These are phyloP conservation scores for Athrips mouffetella DNA, from an alignment of 2,888 invertebrate species.

Conservation along the genomic window DNA sequence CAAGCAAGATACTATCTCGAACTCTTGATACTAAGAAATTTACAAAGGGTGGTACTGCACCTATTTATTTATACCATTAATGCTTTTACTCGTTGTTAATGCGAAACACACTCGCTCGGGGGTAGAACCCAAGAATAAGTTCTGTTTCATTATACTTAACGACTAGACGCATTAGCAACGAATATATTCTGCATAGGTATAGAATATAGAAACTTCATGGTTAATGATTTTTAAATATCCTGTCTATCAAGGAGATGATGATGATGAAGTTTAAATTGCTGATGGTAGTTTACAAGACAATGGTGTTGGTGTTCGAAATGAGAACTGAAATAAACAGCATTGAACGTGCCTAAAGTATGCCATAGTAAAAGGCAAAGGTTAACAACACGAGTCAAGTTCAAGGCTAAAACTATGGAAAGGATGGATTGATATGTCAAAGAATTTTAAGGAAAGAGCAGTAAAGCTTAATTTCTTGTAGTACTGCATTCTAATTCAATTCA, in stretches of 20 bases:
- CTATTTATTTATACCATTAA: constrained; percentile 30
- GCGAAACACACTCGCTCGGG: constrained; percentile 34
- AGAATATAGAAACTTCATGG: background rate
- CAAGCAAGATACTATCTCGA: constrained; percentile 36
- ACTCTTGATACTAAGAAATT: constrained; percentile 32
- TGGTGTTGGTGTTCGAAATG: background rate
- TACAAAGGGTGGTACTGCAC: constrained; percentile 24
- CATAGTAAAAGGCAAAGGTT: too few relatives aligned
- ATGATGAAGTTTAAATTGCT: constrained; percentile 1
- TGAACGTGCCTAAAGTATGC: too few relatives aligned
- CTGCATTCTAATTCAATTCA: too few relatives aligned
- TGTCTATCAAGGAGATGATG: constrained; percentile 3
- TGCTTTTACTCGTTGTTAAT: constrained; percentile 25
- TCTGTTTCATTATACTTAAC: constrained; percentile 30
- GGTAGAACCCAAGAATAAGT: constrained; percentile 28
- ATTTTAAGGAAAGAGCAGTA: too few relatives aligned
- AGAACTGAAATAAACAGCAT: background rate
- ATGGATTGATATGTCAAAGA: too few relatives aligned
- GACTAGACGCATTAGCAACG: constrained; percentile 41
- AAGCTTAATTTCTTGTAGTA: too few relatives aligned
- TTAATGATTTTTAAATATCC: constrained; percentile 11
- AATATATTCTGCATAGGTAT: constrained; percentile 28
- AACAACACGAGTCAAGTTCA: too few relatives aligned
- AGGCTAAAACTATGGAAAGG: too few relatives aligned
- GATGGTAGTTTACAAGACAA: background rate